phyloP scores from a whole-genome alignment of 2,113 vertebrate genomes.

The Ginglymostoma cirratum region DNA sequence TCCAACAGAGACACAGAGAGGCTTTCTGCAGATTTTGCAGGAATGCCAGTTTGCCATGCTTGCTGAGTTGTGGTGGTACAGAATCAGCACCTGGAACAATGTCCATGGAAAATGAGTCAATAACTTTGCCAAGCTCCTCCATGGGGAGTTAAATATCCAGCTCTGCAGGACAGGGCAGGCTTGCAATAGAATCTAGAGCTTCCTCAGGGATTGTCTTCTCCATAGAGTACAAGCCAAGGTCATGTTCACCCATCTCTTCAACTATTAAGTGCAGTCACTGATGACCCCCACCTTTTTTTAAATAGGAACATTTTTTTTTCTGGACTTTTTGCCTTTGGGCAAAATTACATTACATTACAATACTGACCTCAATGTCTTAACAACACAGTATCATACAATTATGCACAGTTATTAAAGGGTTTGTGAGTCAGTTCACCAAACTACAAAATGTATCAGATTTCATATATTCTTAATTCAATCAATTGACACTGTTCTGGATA shows the following conservation, averaged over 20 bases:
- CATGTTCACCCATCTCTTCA: not conserved
- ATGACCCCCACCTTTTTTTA: not conserved
- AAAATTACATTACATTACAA: not conserved
- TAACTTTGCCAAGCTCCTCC: not conserved
- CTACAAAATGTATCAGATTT: not conserved
- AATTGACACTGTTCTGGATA: not conserved
- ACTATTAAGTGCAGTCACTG: not conserved
- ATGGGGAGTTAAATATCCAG: not conserved
- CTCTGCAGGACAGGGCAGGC: not conserved
- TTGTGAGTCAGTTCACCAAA: not conserved
- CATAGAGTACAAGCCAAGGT: too few relatives aligned
- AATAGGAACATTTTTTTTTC: not conserved
- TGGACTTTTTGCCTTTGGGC: not conserved
- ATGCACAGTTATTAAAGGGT: not conserved
- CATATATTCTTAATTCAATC: conserved; percentile 14
- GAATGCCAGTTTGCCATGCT: not conserved
- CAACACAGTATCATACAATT: not conserved
- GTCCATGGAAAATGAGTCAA: not conserved
- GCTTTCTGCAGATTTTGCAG: not conserved
- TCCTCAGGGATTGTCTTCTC: not conserved
- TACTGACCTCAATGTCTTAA: not conserved
- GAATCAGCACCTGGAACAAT: not conserved
- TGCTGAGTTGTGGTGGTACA: not conserved
- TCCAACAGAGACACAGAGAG: too few relatives aligned
- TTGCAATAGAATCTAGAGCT: not conserved